Conservation (phyloP, 1,140 invertebrate genomes). For the Hestina assimilis region DNA sequence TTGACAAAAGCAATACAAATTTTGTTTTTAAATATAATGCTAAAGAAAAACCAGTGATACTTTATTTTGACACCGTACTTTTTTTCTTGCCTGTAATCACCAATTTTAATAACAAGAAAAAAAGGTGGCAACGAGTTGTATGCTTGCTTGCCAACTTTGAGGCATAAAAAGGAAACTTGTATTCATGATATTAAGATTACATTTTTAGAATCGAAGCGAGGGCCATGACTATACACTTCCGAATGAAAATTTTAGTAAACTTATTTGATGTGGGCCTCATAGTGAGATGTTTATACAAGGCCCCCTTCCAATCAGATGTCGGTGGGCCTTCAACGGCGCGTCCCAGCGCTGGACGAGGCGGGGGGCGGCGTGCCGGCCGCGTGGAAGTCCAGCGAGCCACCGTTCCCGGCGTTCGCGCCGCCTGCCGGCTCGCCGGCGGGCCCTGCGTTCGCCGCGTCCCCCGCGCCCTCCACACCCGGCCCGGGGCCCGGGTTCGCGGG, state of each 20-base stretch:
- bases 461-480: conserved; percentile 65
- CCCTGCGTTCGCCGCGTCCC: conserved; percentile 64
- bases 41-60: too few species aligned
- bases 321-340: conserved; percentile 72
- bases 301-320: conserved; percentile 55
- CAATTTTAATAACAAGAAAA: too few species aligned
- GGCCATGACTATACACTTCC: background rate
- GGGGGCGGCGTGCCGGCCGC: conserved; percentile 57
- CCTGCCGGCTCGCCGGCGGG: conserved; percentile 65
- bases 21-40: too few species aligned
- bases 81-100: too few species aligned
- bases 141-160: too few species aligned
- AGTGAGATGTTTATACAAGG: background rate
- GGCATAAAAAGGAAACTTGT: too few species aligned
- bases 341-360: conserved; percentile 68
- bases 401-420: conserved; percentile 66
- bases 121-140: too few species aligned
- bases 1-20: too few species aligned
- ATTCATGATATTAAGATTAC: background rate
- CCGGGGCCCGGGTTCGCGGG: conserved; percentile 59
- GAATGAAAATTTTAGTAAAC: too few species aligned
- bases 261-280: too few species aligned
- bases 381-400: conserved; percentile 63
- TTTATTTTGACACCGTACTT: too few species aligned
- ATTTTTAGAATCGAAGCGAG: background rate